phyloP scores from a whole-genome alignment of 2,797 vertebrate genomes.

The Ctenopoma kingsleyae region DNA sequence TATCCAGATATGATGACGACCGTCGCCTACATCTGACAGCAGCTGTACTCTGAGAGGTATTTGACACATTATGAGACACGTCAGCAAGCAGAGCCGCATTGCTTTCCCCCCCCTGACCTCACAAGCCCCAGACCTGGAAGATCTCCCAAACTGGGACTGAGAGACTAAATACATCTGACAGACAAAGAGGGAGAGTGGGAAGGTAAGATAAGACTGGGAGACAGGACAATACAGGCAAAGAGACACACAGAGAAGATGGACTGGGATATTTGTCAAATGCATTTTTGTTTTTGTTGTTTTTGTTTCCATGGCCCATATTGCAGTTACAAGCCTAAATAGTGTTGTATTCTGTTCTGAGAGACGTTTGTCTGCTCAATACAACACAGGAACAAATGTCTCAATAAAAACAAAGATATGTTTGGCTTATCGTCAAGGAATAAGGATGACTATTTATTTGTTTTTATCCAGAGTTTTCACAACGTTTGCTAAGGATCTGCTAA shows the following conservation, averaged over 20 bases:
- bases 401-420: no score
- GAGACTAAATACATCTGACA: conserved; percentile 35
- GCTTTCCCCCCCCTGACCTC: conserved; percentile 10
- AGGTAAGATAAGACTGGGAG: conserved; percentile 28
- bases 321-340: background rate
- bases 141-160: conserved; percentile 23
- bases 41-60: conserved; percentile 2
- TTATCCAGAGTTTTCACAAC: no score
- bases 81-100: conserved; percentile 26
- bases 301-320: background rate
- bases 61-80: conserved; percentile 32
- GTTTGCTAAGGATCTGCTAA: no score
- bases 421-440: no score
- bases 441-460: no score
- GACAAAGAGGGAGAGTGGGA: conserved; percentile 16
- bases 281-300: background rate
- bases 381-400: no score
- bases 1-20: conserved; percentile 19
- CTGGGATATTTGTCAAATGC: background rate
- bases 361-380: no score
- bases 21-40: conserved; percentile 4
- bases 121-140: conserved; percentile 24
- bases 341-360: no score
- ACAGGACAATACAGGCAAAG: background rate
- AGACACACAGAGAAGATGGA: background rate